Base-by-base conservation (phyloP, 2,797 vertebrate genomes). In the Myripristis murdjan region DNA sequence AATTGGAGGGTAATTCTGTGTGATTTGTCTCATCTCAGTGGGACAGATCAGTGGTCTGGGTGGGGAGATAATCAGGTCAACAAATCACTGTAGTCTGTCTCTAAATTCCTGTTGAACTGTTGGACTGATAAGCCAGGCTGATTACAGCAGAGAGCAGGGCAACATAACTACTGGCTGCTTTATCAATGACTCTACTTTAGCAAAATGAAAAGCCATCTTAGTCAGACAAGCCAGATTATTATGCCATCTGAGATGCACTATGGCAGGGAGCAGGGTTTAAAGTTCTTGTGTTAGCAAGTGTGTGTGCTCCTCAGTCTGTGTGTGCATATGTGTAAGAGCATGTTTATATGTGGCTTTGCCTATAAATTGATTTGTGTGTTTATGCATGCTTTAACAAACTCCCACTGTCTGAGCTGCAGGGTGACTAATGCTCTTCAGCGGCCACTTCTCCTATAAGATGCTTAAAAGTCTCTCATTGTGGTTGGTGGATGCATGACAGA, bases 1-100 rank as follows among this genome's bases (percentile, higher is more conserved):
- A 91, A 89, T 91, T 85, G 87, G 79, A 85, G 86, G 76, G 79
- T 90, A 91, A 90, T 90, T 89, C 81, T 80, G 76, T 67, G 78
- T 74, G 87, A 91, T 91, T 90, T 89, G 89, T 89, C 84, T 87
- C 87, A 85, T 88, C 83, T 79, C 85, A 72, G 49, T 81, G 84
- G 84, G 80, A 79, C 85, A 77, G 84, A 89, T 89, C 84, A 73
- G 71, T 70, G 76, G 84, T 86, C 84, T 86, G 87, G 86, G 81
- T 83, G 68, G 77, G 70, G 73, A 86, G 86, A 92, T 92, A 92
- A 92, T 91, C 87, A 87, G 82, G 57, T 82, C 72, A 89, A 82
- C 87, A 79, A 84, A 89, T 89, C 86, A 71, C 77, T 78, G 66
- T 68, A 66, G 80, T 74, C 75, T 75, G 64, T 66, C 71, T 83